A percentile compares a stretch with the other conserved stretches of the same genome.
Conservation (phyloP, 2,797 vertebrate genomes). For the Peromyscus aztecus region DNA sequence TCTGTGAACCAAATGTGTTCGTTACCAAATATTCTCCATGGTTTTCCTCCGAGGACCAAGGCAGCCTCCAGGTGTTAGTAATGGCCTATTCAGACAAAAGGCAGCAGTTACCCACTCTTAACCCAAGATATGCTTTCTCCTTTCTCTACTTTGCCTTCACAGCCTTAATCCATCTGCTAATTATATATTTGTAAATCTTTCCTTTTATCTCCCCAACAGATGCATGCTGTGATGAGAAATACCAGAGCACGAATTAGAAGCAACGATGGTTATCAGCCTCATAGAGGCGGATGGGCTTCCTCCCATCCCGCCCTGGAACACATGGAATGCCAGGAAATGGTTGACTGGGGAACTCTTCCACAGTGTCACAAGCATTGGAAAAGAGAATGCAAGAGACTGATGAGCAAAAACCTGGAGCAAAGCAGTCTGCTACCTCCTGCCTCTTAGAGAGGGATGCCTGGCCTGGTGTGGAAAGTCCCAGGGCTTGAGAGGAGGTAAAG, state of each 20-base stretch:
- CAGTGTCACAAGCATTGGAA: slow-evolving; percentile 65
- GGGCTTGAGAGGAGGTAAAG: slow-evolving; percentile 19
- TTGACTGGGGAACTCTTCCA: slow-evolving; percentile 72
- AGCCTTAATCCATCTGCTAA: slow-evolving; percentile 72
- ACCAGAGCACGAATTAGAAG: slow-evolving; percentile 76
- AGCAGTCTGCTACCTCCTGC: slow-evolving; percentile 72
- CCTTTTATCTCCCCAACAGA: slow-evolving; percentile 83
- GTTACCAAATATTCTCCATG: slow-evolving; percentile 81
- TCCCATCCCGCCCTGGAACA: slow-evolving; percentile 56
- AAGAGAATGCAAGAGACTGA: slow-evolving; percentile 72
- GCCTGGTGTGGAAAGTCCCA: slow-evolving; percentile 30
- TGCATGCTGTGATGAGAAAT: slow-evolving; percentile 81
- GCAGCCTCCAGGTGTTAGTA: slow-evolving; percentile 84
- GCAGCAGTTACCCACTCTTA: slow-evolving; percentile 53
- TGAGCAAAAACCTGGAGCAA: slow-evolving; percentile 67
- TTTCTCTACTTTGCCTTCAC: slow-evolving; percentile 66
- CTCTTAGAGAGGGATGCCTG: not conserved
- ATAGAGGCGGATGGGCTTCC: slow-evolving; percentile 73
- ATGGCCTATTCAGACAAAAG: slow-evolving; percentile 77
- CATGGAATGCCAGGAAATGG: slow-evolving; percentile 68
- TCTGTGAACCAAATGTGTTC: slow-evolving; percentile 85
- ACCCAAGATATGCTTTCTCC: slow-evolving; percentile 57
- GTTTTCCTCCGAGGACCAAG: slow-evolving; percentile 76
- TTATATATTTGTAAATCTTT: slow-evolving; percentile 82
- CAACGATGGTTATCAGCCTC: slow-evolving; percentile 77